Percentiles rank a stretch among this genome's conserved stretches.
Conservation (phyloP, 2,888 invertebrate species). For the Chloroclysta siterata region DNA sequence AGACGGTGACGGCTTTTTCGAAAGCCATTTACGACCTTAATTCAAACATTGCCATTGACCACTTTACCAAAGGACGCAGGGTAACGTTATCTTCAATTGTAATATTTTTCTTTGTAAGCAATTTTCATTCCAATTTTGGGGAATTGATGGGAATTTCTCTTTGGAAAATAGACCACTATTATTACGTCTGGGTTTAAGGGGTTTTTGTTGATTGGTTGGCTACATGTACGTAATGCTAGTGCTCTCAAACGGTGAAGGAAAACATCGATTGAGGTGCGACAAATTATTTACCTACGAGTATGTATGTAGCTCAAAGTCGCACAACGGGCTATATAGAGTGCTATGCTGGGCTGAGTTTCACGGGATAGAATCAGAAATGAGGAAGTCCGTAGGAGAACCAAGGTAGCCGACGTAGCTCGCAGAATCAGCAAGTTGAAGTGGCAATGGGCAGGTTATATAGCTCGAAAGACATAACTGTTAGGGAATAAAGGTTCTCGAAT, state of each 20-base stretch:
- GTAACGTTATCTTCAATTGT: constrained; percentile 13
- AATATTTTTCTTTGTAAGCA: constrained; percentile 18
- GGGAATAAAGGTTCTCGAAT: too few relatives aligned
- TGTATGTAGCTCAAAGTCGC: too few relatives aligned
- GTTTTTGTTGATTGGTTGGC: background rate
- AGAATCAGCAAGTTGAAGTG: too few relatives aligned
- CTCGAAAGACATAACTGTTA: too few relatives aligned
- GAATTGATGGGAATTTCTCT: constrained; percentile 6
- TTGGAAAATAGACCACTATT: background rate
- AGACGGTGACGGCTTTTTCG: background rate
- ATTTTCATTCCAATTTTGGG: constrained; percentile 20
- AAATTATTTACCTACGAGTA: too few relatives aligned
- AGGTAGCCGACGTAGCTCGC: too few relatives aligned
- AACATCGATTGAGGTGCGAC: background rate
- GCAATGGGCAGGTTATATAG: too few relatives aligned
- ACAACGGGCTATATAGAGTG: too few relatives aligned
- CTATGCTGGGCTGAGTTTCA: too few relatives aligned
- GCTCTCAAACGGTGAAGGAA: background rate
- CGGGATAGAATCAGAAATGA: too few relatives aligned
- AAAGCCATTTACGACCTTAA: constrained; percentile 5
- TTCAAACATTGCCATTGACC: constrained; percentile 13
- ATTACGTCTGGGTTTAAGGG: background rate
- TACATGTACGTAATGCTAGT: background rate
- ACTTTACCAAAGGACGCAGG: constrained; percentile 6
- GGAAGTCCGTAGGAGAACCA: too few relatives aligned